A percentile compares a stretch with the other conserved stretches of the same genome.
Conservation (phyloP, 2,888 invertebrate species). For the Flabesymbios commensalis region DNA sequence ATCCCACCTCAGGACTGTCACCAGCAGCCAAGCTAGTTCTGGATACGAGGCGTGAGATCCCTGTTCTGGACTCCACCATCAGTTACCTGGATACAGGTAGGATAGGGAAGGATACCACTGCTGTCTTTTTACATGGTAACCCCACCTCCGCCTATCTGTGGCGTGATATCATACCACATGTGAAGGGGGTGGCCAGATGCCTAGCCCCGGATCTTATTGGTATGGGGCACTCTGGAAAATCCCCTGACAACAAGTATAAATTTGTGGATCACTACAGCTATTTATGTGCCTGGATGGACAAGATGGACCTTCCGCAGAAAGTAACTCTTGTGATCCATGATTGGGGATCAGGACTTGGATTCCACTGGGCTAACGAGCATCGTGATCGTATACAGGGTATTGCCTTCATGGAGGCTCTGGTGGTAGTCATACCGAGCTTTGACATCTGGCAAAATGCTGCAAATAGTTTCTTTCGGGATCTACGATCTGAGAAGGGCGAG, state of each 20-base stretch:
- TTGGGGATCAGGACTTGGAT: conserved; percentile 25
- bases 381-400: conserved; percentile 6
- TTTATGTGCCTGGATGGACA: conserved; percentile 21
- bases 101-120: conserved; percentile 2
- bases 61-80: conserved; percentile 9
- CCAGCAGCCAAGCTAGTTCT: neutral
- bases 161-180: conserved; percentile 23
- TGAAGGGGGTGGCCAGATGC: conserved; percentile 13
- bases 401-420: conserved; percentile 18
- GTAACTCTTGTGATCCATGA: conserved; percentile 18
- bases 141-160: conserved; percentile 21
- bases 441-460: conserved; percentile 3
- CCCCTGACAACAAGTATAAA: neutral
- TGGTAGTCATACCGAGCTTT: conserved; percentile 7
- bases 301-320: conserved; percentile 17
- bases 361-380: conserved; percentile 20
- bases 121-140: conserved; percentile 14
- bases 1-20: neutral
- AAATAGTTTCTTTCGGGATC: conserved; percentile 6
- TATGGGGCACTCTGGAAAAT: conserved; percentile 22
- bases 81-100: conserved; percentile 12
- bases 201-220: conserved; percentile 24
- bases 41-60: neutral
- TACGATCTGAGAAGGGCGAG: conserved; percentile 17
- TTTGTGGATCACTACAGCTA: conserved; percentile 19